phyloP scores from a whole-genome alignment of 2,113 vertebrate genomes.

The Microcebus tavaratra region DNA sequence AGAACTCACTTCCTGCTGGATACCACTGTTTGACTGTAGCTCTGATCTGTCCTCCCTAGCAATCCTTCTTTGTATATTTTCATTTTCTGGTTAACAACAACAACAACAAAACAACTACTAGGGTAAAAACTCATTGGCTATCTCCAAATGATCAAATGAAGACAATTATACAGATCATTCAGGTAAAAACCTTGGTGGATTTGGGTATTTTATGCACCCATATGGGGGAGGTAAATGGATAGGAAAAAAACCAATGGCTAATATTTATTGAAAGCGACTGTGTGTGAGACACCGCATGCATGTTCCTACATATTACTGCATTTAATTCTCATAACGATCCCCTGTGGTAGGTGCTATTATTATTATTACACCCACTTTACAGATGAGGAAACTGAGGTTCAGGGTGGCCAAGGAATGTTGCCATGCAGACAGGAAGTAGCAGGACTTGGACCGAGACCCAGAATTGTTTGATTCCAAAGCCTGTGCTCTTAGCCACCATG shows the following conservation, averaged over 20 bases:
- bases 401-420: background rate
- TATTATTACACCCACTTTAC: background rate
- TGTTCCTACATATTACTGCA: background rate
- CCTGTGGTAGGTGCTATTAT: background rate
- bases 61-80: background rate
- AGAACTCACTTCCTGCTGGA: background rate
- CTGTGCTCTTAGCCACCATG: background rate
- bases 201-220: background rate
- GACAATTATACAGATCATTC: background rate
- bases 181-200: background rate
- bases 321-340: background rate
- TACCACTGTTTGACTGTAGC: background rate
- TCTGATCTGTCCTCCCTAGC: background rate
- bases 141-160: background rate
- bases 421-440: background rate
- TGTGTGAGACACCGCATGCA: too few relatives aligned
- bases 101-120: background rate
- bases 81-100: background rate
- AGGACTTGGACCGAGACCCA: background rate
- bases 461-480: background rate
- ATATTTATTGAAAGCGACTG: background rate
- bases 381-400: background rate
- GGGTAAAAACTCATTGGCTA: background rate
- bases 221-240: background rate
- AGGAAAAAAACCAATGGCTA: background rate